These are phyloP conservation scores for Cyanoderma ruficeps DNA, from an alignment of 2,113 vertebrate genomes.

Conservation along the genomic window DNA sequence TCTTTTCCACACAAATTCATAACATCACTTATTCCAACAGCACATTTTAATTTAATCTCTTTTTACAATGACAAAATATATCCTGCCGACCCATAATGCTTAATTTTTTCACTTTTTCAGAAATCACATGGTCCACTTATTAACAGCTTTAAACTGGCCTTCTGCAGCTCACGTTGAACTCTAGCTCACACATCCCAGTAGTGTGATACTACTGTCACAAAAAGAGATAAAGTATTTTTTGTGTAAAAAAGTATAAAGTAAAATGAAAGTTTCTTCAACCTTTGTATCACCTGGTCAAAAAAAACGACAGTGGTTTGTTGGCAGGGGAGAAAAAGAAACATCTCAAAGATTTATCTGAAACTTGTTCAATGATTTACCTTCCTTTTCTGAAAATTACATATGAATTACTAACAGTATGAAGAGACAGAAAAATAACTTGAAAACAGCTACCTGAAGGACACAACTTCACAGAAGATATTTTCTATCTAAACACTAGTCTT, in stretches of 20 bases:
- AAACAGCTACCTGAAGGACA: background rate
- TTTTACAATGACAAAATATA: background rate
- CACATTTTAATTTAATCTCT: background rate
- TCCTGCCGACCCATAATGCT: background rate
- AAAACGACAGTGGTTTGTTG: background rate
- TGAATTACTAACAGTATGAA: background rate
- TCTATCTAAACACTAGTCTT: background rate
- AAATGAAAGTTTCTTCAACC: background rate
- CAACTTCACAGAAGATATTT: background rate
- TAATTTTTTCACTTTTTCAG: background rate
- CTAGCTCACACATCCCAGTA: background rate
- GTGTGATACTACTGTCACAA: background rate
- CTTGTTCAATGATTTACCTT: background rate
- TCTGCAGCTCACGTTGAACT: background rate
- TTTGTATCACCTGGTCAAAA: background rate
- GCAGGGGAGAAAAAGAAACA: background rate
- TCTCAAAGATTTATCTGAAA: background rate
- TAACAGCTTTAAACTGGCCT: background rate
- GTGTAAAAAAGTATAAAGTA: background rate
- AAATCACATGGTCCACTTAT: background rate
- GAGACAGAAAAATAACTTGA: background rate
- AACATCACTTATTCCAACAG: background rate
- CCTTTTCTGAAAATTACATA: background rate
- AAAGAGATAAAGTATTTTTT: background rate
- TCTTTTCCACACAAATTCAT: background rate